Evolutionary conservation across 2,888 invertebrate genomes (phyloP).

Genomic region (Nineta flava): DNA sequence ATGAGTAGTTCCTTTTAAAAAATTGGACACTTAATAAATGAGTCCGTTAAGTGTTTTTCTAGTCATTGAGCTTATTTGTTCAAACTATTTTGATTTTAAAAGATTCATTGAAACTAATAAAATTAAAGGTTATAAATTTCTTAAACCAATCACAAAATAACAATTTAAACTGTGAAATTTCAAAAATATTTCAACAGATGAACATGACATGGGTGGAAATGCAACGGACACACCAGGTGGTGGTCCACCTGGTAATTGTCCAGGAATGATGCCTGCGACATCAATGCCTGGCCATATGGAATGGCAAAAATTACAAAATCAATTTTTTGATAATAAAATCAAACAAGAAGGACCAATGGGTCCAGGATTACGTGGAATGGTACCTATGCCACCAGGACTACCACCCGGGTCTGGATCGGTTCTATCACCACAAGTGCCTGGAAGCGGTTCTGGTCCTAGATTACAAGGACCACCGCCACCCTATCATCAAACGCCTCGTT

Average conservation of each 20-base stretch:
- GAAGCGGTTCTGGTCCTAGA: constrained; percentile 27
- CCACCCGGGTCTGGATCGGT: constrained; percentile 19
- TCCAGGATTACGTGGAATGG: constrained; percentile 6
- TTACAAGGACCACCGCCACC: constrained; percentile 65
- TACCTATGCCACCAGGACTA: constrained; percentile 9
- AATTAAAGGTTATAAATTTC: too few relatives aligned
- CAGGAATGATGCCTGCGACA: constrained; percentile 15
- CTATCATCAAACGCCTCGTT: constrained; percentile 56
- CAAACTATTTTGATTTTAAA: too few relatives aligned
- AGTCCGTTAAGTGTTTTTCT: too few relatives aligned
- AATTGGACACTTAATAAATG: too few relatives aligned
- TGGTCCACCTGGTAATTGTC: constrained; percentile 22
- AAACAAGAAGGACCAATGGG: constrained; percentile 29
- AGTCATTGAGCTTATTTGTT: too few relatives aligned
- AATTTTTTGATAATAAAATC: constrained; percentile 62
- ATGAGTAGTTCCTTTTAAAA: too few relatives aligned
- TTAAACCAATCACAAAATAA: too few relatives aligned
- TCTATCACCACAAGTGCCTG: constrained; percentile 23
- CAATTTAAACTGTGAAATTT: too few relatives aligned
- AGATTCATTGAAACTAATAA: too few relatives aligned
- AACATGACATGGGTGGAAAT: constrained; percentile 18
- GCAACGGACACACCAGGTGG: constrained; percentile 21
- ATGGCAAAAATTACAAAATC: constrained; percentile 82
- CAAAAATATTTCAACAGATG: constrained; percentile 7
- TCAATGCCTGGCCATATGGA: constrained; percentile 54